Conservation (phyloP, 1,140 invertebrate species). For the Probaryconus sp. region DNA sequence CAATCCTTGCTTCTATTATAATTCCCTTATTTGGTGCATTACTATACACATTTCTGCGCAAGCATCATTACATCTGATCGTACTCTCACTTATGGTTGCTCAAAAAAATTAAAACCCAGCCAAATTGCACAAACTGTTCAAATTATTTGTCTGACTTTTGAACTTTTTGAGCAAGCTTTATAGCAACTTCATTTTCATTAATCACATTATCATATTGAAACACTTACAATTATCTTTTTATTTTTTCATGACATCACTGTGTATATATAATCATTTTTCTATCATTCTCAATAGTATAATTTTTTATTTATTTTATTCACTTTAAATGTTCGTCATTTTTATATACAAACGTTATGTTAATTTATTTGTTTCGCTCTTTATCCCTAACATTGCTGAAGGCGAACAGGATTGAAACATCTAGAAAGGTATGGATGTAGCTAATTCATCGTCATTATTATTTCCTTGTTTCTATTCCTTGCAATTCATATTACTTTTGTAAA, state of each 20-base stretch:
- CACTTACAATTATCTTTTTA: slow-evolving; percentile 29
- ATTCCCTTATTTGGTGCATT: slow-evolving; percentile 57
- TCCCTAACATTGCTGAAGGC: slow-evolving; percentile 66
- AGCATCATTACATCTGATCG: slow-evolving; percentile 74
- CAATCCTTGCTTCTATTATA: slow-evolving; percentile 63
- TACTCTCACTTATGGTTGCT: slow-evolving; percentile 61
- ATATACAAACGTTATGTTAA: slow-evolving; percentile 50
- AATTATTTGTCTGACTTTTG: too few species aligned
- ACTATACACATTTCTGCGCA: slow-evolving; percentile 63
- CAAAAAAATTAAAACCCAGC: too few species aligned
- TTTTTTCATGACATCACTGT: slow-evolving; percentile 12
- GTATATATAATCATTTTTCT: too few species aligned
- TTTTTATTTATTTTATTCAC: slow-evolving; percentile 21
- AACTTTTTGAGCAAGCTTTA: too few species aligned
- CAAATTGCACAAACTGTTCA: too few species aligned
- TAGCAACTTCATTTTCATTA: too few species aligned
- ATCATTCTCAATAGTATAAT: too few species aligned
- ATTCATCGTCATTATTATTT: slow-evolving; percentile 34
- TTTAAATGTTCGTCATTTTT: slow-evolving; percentile 24
- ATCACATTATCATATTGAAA: neutral
- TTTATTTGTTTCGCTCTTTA: slow-evolving; percentile 62
- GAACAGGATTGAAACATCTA: slow-evolving; percentile 70
- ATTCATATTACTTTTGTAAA: neutral
- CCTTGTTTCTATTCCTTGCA: neutral
- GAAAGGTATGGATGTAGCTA: slow-evolving; percentile 66